Percentiles rank a stretch among this genome's conserved stretches.
phyloP scores from a whole-genome alignment of 1,140 invertebrate species.

The Temnothorax longispinosus region DNA sequence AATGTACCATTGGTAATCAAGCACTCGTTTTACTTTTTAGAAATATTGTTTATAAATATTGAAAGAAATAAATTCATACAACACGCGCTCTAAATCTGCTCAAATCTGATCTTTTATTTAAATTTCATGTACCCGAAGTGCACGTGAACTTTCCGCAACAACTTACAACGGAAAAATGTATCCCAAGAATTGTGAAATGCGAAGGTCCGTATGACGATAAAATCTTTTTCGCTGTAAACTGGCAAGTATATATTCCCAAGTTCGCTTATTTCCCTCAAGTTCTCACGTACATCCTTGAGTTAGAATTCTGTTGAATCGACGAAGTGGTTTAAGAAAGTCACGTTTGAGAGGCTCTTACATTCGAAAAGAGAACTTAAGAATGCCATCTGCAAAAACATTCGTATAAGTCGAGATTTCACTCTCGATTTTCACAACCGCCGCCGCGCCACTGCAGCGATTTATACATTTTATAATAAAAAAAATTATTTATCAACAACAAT shows the following conservation, averaged over 20 bases:
- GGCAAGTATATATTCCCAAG: constrained; percentile 30
- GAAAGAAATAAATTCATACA: constrained; percentile 1
- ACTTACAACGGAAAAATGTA: constrained; percentile 35
- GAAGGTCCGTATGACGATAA: constrained; percentile 15
- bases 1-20: neutral
- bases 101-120: constrained; percentile 17
- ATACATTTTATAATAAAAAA: neutral
- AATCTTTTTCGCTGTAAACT: constrained; percentile 34
- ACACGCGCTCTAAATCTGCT: neutral
- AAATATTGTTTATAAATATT: neutral
- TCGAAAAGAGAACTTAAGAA: constrained; percentile 14
- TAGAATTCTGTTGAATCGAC: constrained; percentile 38
- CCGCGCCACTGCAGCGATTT: neutral
- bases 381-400: neutral
- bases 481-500: neutral
- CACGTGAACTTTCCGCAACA: constrained; percentile 21
- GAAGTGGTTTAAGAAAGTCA: constrained; percentile 31
- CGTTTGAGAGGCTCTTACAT: constrained; percentile 4
- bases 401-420: neutral
- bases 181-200: constrained; percentile 4
- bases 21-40: neutral
- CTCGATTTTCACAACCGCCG: neutral
- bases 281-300: constrained; percentile 32
- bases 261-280: constrained; percentile 21
- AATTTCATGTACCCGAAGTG: neutral